Conservation (phyloP, 2,888 invertebrate species). For the Helicoverpa assulta region DNA sequence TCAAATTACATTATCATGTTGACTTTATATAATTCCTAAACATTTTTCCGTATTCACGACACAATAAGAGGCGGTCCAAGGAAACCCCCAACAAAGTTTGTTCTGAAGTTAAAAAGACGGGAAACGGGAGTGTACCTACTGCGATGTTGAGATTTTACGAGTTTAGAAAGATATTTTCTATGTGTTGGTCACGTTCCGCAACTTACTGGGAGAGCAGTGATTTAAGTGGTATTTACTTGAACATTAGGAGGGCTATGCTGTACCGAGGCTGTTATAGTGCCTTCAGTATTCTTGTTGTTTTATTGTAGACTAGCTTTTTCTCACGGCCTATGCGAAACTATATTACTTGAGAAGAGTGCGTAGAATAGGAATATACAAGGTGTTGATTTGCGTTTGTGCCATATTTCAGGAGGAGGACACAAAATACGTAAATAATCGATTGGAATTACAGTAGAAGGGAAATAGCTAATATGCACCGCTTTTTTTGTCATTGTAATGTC, state of each 20-base stretch:
- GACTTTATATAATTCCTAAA: constrained; percentile 10
- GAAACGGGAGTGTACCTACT: constrained; percentile 37
- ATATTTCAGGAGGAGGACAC: too few species aligned
- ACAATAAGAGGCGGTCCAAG: constrained; percentile 61
- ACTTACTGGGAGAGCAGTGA: constrained; percentile 34
- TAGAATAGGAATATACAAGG: too few species aligned
- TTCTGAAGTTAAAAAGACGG: constrained; percentile 69
- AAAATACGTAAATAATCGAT: too few species aligned
- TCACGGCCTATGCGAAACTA: too few species aligned
- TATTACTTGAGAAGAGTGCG: too few species aligned
- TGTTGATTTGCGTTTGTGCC: too few species aligned
- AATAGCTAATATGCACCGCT: too few species aligned
- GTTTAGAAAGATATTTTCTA: constrained; percentile 54
- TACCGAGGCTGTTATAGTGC: background rate
- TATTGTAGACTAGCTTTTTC: background rate
- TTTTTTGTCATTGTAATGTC: too few species aligned
- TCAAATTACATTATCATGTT: constrained; percentile 14
- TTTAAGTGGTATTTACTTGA: constrained; percentile 48
- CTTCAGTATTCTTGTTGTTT: background rate
- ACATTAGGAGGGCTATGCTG: constrained; percentile 16
- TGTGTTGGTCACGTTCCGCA: constrained; percentile 50
- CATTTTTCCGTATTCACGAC: constrained; percentile 25
- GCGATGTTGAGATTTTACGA: constrained; percentile 50
- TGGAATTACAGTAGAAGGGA: too few species aligned
- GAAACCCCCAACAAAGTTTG: constrained; percentile 67